phyloP scores from a whole-genome alignment of 2,888 invertebrate species.

The Brenthis daphne region DNA sequence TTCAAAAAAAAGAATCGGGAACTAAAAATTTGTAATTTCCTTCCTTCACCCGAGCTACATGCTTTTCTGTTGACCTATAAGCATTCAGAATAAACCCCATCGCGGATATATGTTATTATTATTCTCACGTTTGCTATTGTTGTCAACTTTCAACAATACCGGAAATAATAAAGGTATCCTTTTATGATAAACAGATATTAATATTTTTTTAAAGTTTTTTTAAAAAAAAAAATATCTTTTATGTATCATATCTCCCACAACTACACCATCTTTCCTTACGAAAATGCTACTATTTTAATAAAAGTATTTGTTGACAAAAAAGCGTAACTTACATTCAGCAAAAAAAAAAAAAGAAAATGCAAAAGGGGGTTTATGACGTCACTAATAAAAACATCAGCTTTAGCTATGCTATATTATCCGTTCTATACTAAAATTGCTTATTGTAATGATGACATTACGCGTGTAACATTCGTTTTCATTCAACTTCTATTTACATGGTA shows the following conservation, averaged over 20 bases:
- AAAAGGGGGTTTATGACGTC: constrained; percentile 20
- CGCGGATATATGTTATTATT: constrained; percentile 33
- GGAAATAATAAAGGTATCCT: constrained; percentile 39
- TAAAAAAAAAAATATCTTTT: constrained; percentile 36
- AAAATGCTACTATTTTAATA: constrained; percentile 19
- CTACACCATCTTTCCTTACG: constrained; percentile 7
- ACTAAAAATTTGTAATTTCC: constrained; percentile 16
- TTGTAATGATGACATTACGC: too few relatives aligned
- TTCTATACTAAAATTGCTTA: too few relatives aligned
- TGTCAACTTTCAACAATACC: constrained; percentile 37
- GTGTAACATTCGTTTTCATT: too few relatives aligned
- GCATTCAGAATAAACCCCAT: constrained; percentile 1
- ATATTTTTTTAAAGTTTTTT: constrained; percentile 30
- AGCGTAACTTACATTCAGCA: constrained; percentile 13
- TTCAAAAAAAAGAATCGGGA: constrained; percentile 5
- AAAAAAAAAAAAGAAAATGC: constrained; percentile 11
- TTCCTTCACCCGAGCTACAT: constrained; percentile 11
- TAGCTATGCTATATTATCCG: not conserved
- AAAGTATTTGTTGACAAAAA: constrained; percentile 12
- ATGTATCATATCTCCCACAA: constrained; percentile 35
- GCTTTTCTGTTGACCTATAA: constrained; percentile 17
- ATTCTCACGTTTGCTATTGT: constrained; percentile 40
- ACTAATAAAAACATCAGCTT: constrained; percentile 21
- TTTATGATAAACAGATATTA: constrained; percentile 37
- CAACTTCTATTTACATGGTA: constrained; percentile 28